A percentile compares a stretch with the other conserved stretches of the same genome.
These are phyloP conservation scores for Nibea coibor DNA, from an alignment of 2,113 vertebrate species.

Conservation along the genomic window DNA sequence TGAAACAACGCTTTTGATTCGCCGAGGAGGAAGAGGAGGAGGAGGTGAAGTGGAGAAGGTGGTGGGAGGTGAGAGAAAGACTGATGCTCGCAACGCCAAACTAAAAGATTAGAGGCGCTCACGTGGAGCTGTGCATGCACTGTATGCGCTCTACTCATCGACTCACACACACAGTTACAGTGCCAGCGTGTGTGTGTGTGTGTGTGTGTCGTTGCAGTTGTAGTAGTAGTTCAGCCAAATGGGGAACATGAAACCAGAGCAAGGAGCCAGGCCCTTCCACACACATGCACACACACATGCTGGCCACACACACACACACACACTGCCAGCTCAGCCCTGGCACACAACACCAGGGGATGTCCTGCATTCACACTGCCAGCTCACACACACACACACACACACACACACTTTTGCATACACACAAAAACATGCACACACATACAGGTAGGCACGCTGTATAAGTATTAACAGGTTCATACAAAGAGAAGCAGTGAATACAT, in stretches of 20 bases:
- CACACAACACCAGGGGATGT: slow-evolving; percentile 88
- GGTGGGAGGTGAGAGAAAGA: slow-evolving; percentile 40
- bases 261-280: slow-evolving; percentile 83
- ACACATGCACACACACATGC: slow-evolving; percentile 58
- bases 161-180: slow-evolving; percentile 30
- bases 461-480: slow-evolving; percentile 59
- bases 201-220: slow-evolving; percentile 72
- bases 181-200: slow-evolving; percentile 28
- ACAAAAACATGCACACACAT: slow-evolving; percentile 44
- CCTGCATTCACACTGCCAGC: slow-evolving; percentile 85
- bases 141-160: slow-evolving; percentile 27
- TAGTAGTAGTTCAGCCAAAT: slow-evolving; percentile 88
- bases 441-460: slow-evolving; percentile 65
- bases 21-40: neutral
- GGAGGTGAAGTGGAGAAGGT: slow-evolving; percentile 30
- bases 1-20: slow-evolving; percentile 17
- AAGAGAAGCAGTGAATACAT: slow-evolving; percentile 24
- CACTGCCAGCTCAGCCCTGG: slow-evolving; percentile 87
- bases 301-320: slow-evolving; percentile 53
- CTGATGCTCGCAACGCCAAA: slow-evolving; percentile 53
- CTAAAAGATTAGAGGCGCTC: slow-evolving; percentile 51
- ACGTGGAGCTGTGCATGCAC: slow-evolving; percentile 5
- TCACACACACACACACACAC: slow-evolving; percentile 73
- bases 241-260: slow-evolving; percentile 88
- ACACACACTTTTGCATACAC: slow-evolving; percentile 24